Evolutionary conservation across 2,797 vertebrate species (phyloP).

Genomic region (Eulemur rubriventer): DNA sequence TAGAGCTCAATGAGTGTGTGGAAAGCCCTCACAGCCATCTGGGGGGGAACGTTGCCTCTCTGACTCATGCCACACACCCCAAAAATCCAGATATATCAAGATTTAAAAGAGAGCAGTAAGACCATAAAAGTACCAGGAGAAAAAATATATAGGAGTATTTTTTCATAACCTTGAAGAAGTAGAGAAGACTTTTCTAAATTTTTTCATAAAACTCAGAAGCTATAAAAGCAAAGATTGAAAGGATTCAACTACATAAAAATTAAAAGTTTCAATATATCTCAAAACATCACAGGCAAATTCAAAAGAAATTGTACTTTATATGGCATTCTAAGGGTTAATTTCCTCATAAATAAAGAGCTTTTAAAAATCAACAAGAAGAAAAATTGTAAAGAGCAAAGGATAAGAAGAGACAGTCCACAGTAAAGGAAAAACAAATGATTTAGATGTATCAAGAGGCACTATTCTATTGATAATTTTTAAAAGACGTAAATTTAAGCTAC

Average conservation of each 20-base stretch:
- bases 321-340: background rate
- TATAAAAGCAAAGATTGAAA: background rate
- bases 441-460: background rate
- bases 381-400: background rate
- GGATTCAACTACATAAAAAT: background rate
- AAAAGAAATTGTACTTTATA: background rate
- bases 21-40: background rate
- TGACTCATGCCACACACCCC: background rate
- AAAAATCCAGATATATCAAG: background rate
- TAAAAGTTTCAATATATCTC: background rate
- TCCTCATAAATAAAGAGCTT: background rate
- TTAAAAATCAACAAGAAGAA: constrained; percentile 24
- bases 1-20: background rate
- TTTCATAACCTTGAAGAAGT: background rate
- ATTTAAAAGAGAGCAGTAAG: background rate
- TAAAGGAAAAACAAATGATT: background rate
- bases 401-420: background rate
- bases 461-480: background rate
- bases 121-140: background rate
- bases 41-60: background rate
- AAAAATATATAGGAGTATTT: background rate
- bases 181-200: background rate
- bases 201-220: background rate
- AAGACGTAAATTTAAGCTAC: background rate
- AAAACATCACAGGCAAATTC: background rate